Base-by-base conservation (phyloP, 2,797 vertebrate species). In the Arnoldichthys spilopterus region DNA sequence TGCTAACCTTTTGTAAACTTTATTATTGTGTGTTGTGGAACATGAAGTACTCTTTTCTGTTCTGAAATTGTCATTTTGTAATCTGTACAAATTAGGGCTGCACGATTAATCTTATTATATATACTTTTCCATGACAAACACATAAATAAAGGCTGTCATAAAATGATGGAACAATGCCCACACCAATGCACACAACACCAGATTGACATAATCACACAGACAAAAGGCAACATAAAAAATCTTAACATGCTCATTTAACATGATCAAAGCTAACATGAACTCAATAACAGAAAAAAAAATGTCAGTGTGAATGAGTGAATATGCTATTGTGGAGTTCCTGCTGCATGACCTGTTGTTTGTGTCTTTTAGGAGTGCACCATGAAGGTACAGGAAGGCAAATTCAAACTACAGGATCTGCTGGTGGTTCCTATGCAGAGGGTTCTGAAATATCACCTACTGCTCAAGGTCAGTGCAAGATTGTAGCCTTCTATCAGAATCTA, bases 381-480 rank as follows among this genome's bases (percentile, higher is more conserved):
- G 47, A 99, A 97, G 87, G 97, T 99, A 71, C 97, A 99, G 88
- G 97, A 98, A 0, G 97, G 98, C 45, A 99, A 99, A 85, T 99
- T 99, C 78, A 98, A 97, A 86, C 89, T 99, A 85, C 98, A 99
- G 83, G 98, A 99, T 85, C 94, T 99, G 68, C 89, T 99, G 84
- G 97, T 99, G 86, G 96, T 99, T 40, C 98, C 98, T 62, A 98
- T 99, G 98, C 98, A 99, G 76, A 94, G 98, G 82, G 97, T 99
- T 59, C 89, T 99, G 63, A 99, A 99, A 85, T 99, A 99, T 61
- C 98, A 99, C 78, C 95, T 99, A 51, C 92, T 99, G 59, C 91
- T 99, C 47, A 99, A 99, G 94, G 98, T 99, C 89, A 76, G 89
- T 71, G 12, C n/a, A 9, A 34, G 30, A 56, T n/a, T 34, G 18